Evolutionary conservation across 2,888 invertebrate genomes (phyloP), one percentile per base, ranked within the genome.

Genomic region (Hesperia comma): DNA sequence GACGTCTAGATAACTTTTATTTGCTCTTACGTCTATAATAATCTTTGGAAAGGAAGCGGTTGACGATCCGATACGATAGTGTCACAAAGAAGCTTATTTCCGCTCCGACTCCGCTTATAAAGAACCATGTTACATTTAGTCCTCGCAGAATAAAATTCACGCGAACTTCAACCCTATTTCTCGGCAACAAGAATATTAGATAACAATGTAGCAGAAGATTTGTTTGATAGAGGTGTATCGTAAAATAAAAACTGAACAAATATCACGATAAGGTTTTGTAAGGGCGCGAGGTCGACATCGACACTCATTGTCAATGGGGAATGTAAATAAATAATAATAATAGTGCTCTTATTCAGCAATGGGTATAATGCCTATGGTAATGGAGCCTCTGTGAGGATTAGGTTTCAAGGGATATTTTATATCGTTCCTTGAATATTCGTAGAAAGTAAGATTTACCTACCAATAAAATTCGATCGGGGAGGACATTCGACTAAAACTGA

Each of bases 41-140:
- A 90, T 91, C 90, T 90, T 79, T 82, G 79, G 85, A 88, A 84
- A 88, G 90, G 88, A 90, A 91, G 86, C 90, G 86, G 87, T 86
- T 88, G 86, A 86, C 90, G 86, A 90, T 86, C 83, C 87, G 85
- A 89, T 87, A 83, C 87, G 86, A 88, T 88, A 85, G 89, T 88
- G 90, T 83, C 84, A 91, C 92, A 92, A 92, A 91, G 91, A 82
- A 87, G 86, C 90, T 90, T 91, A 91, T 92, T 92, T 92, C 92
- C 92, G 90, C 80, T 87, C 85, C 80, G 77, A 84, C 81, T 83
- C 79, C 78, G 77, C 78, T 80, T 80, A 83, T 79, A 86, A 82
- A 84, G 80, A 79, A 78, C 86, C 79, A 82, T 75, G 79, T 79
- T 80, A 79, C 75, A 76, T 77, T 79, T 77, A 79, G 81, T 71